Percentiles rank a stretch among this genome's conserved stretches.
phyloP scores from a whole-genome alignment of 2,113 vertebrate genomes.

The Pandion haliaetus region DNA sequence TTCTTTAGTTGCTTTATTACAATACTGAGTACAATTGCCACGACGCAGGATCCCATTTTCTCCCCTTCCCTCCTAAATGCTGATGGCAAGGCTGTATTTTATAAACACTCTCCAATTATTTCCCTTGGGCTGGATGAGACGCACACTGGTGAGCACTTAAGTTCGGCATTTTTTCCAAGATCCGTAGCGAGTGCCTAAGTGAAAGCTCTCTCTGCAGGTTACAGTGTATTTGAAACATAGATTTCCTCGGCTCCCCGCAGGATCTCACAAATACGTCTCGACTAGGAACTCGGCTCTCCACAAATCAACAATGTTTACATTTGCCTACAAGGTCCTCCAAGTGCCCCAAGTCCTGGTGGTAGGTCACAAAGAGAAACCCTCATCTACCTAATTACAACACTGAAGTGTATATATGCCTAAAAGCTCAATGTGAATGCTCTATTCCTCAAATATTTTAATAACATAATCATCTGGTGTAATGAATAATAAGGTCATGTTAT shows the following conservation, averaged over 20 bases:
- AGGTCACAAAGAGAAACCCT: slow-evolving; percentile 18
- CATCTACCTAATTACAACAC: slow-evolving; percentile 17
- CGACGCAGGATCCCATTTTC: neutral
- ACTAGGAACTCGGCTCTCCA: slow-evolving; percentile 12
- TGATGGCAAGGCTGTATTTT: neutral
- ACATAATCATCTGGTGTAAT: neutral
- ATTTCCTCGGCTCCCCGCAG: slow-evolving; percentile 53
- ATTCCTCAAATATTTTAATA: slow-evolving; percentile 27
- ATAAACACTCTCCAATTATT: slow-evolving; percentile 39
- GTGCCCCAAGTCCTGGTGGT: neutral
- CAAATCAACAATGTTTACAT: neutral
- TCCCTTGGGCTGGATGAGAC: slow-evolving; percentile 24
- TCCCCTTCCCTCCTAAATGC: neutral
- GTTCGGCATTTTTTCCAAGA: neutral
- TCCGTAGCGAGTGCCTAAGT: neutral
- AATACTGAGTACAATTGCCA: neutral
- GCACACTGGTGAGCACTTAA: slow-evolving; percentile 22
- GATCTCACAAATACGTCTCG: slow-evolving; percentile 59
- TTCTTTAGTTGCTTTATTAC: neutral
- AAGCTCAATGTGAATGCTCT: neutral
- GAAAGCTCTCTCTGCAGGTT: slow-evolving; percentile 53
- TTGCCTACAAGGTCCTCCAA: neutral
- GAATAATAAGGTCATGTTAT: neutral
- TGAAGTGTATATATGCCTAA: neutral
- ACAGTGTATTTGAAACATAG: slow-evolving; percentile 9